Conservation (phyloP, 2,888 invertebrate species). For the Pilophorus perplexus region DNA sequence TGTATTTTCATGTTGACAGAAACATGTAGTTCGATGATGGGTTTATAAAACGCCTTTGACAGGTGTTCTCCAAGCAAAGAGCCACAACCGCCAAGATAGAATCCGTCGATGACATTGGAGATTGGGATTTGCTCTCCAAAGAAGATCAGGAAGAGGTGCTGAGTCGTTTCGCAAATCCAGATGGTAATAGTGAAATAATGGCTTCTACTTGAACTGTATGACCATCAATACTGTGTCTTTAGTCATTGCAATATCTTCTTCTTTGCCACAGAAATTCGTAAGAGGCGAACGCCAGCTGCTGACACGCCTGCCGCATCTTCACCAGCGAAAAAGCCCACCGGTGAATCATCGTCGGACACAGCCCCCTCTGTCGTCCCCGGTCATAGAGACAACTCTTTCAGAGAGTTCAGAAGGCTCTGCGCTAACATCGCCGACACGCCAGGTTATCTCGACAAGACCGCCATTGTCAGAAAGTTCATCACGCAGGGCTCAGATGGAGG, state of each 20-base stretch:
- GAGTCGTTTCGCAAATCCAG: conserved; percentile 49
- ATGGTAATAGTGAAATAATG: conserved; percentile 45
- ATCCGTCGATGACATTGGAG: conserved; percentile 71
- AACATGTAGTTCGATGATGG: no score
- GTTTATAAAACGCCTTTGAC: no score
- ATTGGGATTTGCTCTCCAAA: conserved; percentile 65
- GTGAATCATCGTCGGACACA: neutral
- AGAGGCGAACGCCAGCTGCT: neutral
- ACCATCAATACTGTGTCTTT: neutral
- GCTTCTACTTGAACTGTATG: no score
- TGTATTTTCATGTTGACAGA: no score
- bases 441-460: conserved; percentile 80
- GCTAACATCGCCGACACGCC: conserved; percentile 71
- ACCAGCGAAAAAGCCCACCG: neutral
- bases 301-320: neutral
- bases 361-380: no score
- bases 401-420: conserved; percentile 74
- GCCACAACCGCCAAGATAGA: conserved; percentile 80
- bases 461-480: conserved; percentile 66
- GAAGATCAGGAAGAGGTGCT: conserved; percentile 67
- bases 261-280: conserved; percentile 15
- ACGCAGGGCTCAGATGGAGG: conserved; percentile 55
- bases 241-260: neutral
- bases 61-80: conserved; percentile 72
- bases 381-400: conserved; percentile 68